Base-by-base conservation (phyloP, 2,888 invertebrate genomes). In the Andrena bicolor region DNA sequence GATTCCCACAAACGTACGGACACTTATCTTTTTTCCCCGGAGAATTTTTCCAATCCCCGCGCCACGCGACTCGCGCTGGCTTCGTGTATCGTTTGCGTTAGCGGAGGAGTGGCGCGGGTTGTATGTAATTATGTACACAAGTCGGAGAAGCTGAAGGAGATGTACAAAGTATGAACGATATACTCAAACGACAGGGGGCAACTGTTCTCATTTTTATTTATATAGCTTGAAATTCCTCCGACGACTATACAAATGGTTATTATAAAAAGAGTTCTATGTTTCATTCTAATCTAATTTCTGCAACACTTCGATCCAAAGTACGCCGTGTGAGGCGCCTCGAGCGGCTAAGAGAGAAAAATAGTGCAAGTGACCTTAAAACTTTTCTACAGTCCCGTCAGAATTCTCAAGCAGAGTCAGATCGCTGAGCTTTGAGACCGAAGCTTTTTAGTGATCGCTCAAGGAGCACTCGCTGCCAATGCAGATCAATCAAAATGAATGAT, bases 351-450 rank as follows among this genome's bases (percentile, higher is more conserved):
- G 56, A 53, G 53, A 53, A 79, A 41, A 65, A 53, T 65, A 70
- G 58, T 69, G 66, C 75, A 76, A 68, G 63, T 64, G 80, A 72
- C 66, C 66, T 70, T 71, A 65, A 60, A 23, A 69, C 48, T 23
- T 48, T 65, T 63, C 26, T 61, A 69, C 30, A 5, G 30, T 68
- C 71, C 53, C 48, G 26, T 56, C 56, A 16, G 71, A 30, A 48
- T 23, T 41, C 35, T 48, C 35, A 2, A 68, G 26, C 35, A 65
- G 32, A 72, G n/a, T 20, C 35, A 53, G 58, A 26, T 56, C 26
- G 56, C 56, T 26, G 23, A 20, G 56, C 26, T 26, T 5, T 5
- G 4, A 26, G 41, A 16, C 26, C 28, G 16, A 28, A 16, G 26
- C 16, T 58, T 20, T 16, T 20, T 16, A 58, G 28, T 28, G 13